Conservation (phyloP, 2,888 invertebrate genomes). For the Chymomyza fuscimana region DNA sequence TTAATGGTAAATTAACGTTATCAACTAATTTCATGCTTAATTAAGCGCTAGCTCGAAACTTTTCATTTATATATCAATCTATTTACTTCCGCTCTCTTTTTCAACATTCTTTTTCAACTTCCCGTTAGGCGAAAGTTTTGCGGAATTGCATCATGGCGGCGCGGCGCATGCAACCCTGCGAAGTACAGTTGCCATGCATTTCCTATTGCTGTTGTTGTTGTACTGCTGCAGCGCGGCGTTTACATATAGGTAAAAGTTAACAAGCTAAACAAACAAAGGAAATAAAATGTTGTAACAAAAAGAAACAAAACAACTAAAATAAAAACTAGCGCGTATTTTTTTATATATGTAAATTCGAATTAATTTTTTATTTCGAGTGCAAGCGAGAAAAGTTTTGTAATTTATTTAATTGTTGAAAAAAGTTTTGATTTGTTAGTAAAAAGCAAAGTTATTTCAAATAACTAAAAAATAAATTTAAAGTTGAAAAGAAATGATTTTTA, state of each 20-base stretch:
- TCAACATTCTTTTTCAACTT: slow-evolving; percentile 14
- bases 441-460: slow-evolving; percentile 70
- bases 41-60: slow-evolving; percentile 8
- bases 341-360: slow-evolving; percentile 25
- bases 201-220: slow-evolving; percentile 59
- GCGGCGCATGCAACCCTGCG: slow-evolving; percentile 53
- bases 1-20: slow-evolving; percentile 80
- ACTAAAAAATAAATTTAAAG: slow-evolving; percentile 60
- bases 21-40: slow-evolving; percentile 18
- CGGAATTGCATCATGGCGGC: slow-evolving; percentile 82
- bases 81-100: slow-evolving; percentile 8
- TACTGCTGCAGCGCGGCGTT: slow-evolving; percentile 48
- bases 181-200: slow-evolving; percentile 57
- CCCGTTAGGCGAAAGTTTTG: slow-evolving; percentile 82
- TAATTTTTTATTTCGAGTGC: slow-evolving; percentile 1
- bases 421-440: slow-evolving; percentile 38
- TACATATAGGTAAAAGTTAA: slow-evolving; percentile 68
- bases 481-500: slow-evolving; percentile 17
- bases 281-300: slow-evolving; percentile 20
- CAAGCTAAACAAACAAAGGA: slow-evolving; percentile 38
- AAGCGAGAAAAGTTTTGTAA: slow-evolving; percentile 16
- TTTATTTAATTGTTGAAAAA: slow-evolving; percentile 69
- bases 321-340: slow-evolving; percentile 19
- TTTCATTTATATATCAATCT: background rate
- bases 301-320: slow-evolving; percentile 4